Evolutionary conservation across 35 echinoderm and acorn worm species (phyloP).

Genomic region (Patiria miniata): DNA sequence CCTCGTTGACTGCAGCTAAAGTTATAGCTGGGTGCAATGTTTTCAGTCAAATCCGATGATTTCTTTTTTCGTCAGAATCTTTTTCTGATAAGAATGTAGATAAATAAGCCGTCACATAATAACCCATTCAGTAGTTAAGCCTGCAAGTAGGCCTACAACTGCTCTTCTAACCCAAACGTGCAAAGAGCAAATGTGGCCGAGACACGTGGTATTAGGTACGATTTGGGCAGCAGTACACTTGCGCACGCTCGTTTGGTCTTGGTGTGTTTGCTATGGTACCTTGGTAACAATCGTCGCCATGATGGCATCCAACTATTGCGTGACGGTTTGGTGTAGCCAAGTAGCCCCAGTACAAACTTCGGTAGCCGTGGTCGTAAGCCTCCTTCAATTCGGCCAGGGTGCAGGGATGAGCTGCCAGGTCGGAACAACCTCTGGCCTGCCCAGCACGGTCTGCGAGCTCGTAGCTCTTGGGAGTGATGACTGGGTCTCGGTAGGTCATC

Average conservation of each 20-base stretch:
- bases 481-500: neutral
- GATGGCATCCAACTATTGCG: neutral
- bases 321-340: neutral
- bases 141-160: no score
- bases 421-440: neutral
- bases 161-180: no score
- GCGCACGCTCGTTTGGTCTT: neutral
- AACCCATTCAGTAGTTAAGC: no score
- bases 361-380: neutral
- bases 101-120: no score
- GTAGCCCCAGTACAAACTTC: neutral
- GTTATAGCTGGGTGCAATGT: no score
- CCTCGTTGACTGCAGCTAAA: no score
- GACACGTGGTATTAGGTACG: no score
- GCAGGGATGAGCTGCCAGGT: neutral
- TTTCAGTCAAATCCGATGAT: no score
- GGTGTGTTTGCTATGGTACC: neutral
- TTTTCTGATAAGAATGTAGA: no score
- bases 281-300: neutral
- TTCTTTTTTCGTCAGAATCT: no score
- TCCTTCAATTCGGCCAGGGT: slow-evolving; percentile 4
- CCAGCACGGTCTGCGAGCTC: neutral
- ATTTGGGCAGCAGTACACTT: neutral
- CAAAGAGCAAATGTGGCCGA: no score
- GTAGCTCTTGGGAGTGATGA: neutral